Evolutionary conservation across 1,140 invertebrate species (phyloP), one percentile per base, ranked within the genome.

Genomic region (Drosophila novamexicana): DNA sequence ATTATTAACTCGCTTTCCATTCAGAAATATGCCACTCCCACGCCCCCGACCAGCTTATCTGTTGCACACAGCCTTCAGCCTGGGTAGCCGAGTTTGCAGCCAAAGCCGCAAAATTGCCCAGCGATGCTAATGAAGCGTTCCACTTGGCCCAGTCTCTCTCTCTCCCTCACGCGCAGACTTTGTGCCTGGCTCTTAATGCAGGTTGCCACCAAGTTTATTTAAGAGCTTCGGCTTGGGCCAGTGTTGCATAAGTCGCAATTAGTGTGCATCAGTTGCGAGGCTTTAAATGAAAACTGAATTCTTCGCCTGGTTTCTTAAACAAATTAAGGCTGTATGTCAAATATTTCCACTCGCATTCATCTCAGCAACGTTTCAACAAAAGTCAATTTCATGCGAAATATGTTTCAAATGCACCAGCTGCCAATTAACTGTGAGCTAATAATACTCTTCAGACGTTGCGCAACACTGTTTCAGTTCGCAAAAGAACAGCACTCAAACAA

Each of bases 1-100:
- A 89, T 88, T 89, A 84, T 88, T 88, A 89, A 88, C 83, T 83
- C 70, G 67, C 61, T 78, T 73, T 45, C 59, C 59, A 80, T 88
- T 88, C 84, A 88, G 52, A 37, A 36, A 67, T 39, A 16, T 47
- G 57, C 29, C 37, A n/a, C 56, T 44, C 49, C 18, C 18, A 18
- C 18, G 18, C 18, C 1, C 18, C 18, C 18, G 1, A 14, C 42
- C 22, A 22, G 71, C 84, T 80, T 89, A 89, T 88, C 84, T 83
- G 80, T 89, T 89, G 84, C 84, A 89, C 80, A 89, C 84, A 89
- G 84, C 68, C 83, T 71, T 69, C 52, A 47, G 44, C 4, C 74
- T 45, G 29, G 34, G 56, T 56, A 69, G 71, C 53, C 75, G 22
- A 22, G 22, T 22, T 29, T 66, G 59, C 77, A 62, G 1, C 22